A percentile compares a stretch with the other conserved stretches of the same genome.
These are phyloP conservation scores for Orthosia cruda DNA, from an alignment of 2,888 invertebrate genomes.

Conservation along the genomic window DNA sequence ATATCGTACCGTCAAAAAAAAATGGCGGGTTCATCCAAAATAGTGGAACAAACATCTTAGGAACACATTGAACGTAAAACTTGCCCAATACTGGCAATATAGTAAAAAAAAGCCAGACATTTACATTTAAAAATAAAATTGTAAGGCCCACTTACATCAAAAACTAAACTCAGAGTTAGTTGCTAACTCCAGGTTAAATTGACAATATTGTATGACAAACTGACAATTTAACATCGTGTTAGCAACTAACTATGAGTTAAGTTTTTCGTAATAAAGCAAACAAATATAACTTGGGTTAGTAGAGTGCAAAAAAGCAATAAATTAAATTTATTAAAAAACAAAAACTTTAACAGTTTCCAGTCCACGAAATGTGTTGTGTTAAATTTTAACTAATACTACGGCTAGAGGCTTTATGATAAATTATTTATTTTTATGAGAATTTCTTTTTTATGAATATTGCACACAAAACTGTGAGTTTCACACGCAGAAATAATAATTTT, in stretches of 20 bases:
- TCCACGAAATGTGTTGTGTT: slow-evolving; percentile 90
- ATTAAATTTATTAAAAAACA: slow-evolving; percentile 59
- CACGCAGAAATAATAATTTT: not conserved
- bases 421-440: not conserved
- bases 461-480: slow-evolving; percentile 39
- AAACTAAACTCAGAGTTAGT: too few relatives aligned
- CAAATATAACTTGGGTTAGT: slow-evolving; percentile 81
- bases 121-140: slow-evolving; percentile 13
- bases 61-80: slow-evolving; percentile 26
- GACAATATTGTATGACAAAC: too few relatives aligned
- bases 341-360: slow-evolving; percentile 78
- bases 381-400: slow-evolving; percentile 64
- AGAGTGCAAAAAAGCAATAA: slow-evolving; percentile 81
- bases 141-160: not conserved
- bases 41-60: slow-evolving; percentile 7
- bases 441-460: slow-evolving; percentile 19
- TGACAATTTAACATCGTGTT: too few relatives aligned
- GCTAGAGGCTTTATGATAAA: slow-evolving; percentile 16
- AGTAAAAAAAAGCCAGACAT: slow-evolving; percentile 43
- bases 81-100: slow-evolving; percentile 2
- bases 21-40: not conserved
- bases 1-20: not conserved
- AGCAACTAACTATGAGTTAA: too few relatives aligned
- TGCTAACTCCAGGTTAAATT: too few relatives aligned
- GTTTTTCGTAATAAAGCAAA: slow-evolving; percentile 45